Percentiles rank a stretch among this genome's conserved stretches.
phyloP scores from a whole-genome alignment of 2,888 invertebrate genomes.

The Galerucella pusilla region DNA sequence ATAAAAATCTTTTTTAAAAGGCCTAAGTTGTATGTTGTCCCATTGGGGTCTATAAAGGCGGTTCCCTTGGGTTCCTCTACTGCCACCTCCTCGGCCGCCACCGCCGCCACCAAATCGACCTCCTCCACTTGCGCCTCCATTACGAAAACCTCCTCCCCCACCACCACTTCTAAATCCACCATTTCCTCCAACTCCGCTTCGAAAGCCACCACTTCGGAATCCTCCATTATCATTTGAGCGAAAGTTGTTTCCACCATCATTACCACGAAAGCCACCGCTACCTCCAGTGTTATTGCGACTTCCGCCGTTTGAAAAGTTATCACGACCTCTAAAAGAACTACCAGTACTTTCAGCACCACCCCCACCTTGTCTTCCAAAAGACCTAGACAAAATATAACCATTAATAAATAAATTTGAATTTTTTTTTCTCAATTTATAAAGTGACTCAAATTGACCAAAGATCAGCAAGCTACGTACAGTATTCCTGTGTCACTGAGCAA shows the following conservation, averaged over 20 bases:
- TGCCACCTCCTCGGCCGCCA: slow-evolving; percentile 49
- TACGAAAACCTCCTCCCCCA: slow-evolving; percentile 52
- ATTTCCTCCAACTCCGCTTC: slow-evolving; percentile 36
- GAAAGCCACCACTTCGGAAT: slow-evolving; percentile 33
- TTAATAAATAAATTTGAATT: not conserved
- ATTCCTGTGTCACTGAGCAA: too few relatives aligned
- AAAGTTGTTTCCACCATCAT: slow-evolving; percentile 60
- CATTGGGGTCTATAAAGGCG: slow-evolving; percentile 74
- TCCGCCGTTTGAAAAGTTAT: slow-evolving; percentile 11
- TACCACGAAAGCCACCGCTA: slow-evolving; percentile 53
- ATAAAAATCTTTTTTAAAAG: slow-evolving; percentile 90
- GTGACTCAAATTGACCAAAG: not conserved
- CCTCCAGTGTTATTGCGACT: slow-evolving; percentile 25
- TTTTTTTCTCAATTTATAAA: not conserved
- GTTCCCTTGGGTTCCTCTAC: slow-evolving; percentile 63
- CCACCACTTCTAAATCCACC: slow-evolving; percentile 60
- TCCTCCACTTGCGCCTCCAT: slow-evolving; percentile 55
- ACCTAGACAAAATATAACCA: not conserved
- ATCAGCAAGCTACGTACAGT: not conserved
- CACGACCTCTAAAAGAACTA: slow-evolving; percentile 4
- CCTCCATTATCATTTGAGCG: slow-evolving; percentile 41
- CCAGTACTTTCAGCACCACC: slow-evolving; percentile 15
- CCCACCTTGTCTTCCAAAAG: slow-evolving; percentile 28
- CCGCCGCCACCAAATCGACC: slow-evolving; percentile 61
- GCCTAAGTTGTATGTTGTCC: slow-evolving; percentile 79